Evolutionary conservation across 2,888 invertebrate genomes (phyloP), one percentile per base, ranked within the genome.

Genomic region (Heliconius ethilla): DNA sequence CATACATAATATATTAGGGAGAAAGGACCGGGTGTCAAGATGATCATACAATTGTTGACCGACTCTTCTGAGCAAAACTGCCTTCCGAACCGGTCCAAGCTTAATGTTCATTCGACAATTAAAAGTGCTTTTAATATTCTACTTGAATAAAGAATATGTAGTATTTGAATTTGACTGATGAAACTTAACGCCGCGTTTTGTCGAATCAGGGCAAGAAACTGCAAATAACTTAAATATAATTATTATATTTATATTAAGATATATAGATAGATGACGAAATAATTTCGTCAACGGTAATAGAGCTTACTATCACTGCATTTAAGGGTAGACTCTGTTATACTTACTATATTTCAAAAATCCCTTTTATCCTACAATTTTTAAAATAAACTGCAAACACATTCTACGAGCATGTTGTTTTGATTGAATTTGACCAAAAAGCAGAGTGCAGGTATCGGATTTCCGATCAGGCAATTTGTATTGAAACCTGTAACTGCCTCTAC

Each of bases 351-450:
- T n/a, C n/a, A 74, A 11, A 63, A 63, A 45, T 63, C 6, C 62
- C 29, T 63, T 74, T 74, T 65, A 27, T 22, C 27, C 63, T 45
- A 27, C 74, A 65, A 45, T 65, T 74, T 63, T 40, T 45, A 75
- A 75, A 77, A 79, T 77, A 77, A 79, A 77, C 75, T 67, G 62
- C 15, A 25, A 77, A 75, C 75, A 72, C 73, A 45, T 27, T 77
- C 70, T 15, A 69, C 69, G 40, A 69, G 40, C 73, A 69, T 77
- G 75, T 70, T 70, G 79, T 79, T 79, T 79, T 77, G 79, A 79
- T 79, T 79, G 79, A 77, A 79, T 79, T 75, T 72, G 77, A 55
- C 75, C 74, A 74, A 74, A 74, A 74, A 74, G 63, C 65, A 65
- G 65, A 74, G 63, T 62, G 45, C 74, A 45, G 55, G 65, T 74